Evolutionary conservation across 1,140 invertebrate species (phyloP).

Genomic region (Colletes gigas): DNA sequence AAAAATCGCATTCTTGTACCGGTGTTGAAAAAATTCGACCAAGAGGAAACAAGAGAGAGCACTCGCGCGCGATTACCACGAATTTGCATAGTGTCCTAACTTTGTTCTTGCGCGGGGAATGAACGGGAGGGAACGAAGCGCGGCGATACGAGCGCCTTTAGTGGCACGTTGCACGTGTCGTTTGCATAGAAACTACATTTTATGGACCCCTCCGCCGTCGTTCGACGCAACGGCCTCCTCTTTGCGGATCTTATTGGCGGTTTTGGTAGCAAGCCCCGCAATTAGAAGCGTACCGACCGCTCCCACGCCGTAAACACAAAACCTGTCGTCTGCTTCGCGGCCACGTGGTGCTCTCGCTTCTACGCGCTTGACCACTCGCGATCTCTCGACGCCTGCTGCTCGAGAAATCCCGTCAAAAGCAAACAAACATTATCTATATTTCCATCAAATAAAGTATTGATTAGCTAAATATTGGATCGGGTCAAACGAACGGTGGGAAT

Average conservation of each 20-base stretch:
- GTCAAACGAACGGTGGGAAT: constrained; percentile 18
- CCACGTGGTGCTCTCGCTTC: constrained; percentile 19
- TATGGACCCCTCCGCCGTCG: constrained; percentile 22
- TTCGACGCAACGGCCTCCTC: neutral
- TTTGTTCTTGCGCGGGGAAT: constrained; percentile 9
- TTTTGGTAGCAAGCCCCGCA: constrained; percentile 49
- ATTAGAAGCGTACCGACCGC: constrained; percentile 59
- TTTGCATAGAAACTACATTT: constrained; percentile 62
- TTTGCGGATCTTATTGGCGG: constrained; percentile 20
- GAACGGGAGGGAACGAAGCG: constrained; percentile 25
- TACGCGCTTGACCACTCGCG: too few relatives aligned
- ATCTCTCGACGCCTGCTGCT: constrained; percentile 14
- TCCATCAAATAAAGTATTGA: constrained; percentile 26
- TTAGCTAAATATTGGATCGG: constrained; percentile 14
- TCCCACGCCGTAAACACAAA: constrained; percentile 53
- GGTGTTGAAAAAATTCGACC: neutral
- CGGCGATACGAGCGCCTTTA: constrained; percentile 44
- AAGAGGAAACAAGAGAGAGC: neutral
- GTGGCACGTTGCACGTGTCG: constrained; percentile 44
- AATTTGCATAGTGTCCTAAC: constrained; percentile 17
- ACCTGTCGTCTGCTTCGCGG: constrained; percentile 37
- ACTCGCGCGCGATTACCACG: neutral
- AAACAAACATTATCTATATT: neutral
- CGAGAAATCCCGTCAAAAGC: neutral
- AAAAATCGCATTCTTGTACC: neutral